Conservation (phyloP, 2,113 vertebrate genomes). For the Hypocryptadius cinnamomeus region DNA sequence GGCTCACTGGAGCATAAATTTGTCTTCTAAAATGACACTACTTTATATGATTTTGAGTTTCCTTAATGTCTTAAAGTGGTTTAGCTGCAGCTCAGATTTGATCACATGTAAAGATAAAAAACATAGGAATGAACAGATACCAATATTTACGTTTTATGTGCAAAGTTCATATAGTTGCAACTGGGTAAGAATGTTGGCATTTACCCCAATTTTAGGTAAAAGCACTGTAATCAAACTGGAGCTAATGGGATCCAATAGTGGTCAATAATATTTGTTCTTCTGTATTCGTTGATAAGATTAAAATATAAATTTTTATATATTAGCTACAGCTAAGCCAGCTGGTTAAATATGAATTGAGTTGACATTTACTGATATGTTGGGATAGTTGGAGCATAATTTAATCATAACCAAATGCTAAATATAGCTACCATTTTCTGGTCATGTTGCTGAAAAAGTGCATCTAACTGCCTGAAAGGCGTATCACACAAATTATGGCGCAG, state of each 20-base stretch:
- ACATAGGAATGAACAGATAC: not conserved
- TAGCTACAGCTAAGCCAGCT: not conserved
- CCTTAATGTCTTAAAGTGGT: not conserved
- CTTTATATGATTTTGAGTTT: not conserved
- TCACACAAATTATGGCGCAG: not conserved
- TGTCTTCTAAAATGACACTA: not conserved
- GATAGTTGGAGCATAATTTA: constrained; percentile 12
- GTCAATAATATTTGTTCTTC: not conserved
- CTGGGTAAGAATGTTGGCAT: not conserved
- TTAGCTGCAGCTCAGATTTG: not conserved
- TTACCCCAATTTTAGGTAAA: not conserved
- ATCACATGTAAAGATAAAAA: constrained; percentile 4
- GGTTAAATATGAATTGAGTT: not conserved
- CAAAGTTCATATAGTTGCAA: not conserved
- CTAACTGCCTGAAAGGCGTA: not conserved
- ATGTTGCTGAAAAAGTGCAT: not conserved
- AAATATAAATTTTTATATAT: not conserved
- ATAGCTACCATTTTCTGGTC: not conserved
- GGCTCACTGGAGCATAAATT: not conserved
- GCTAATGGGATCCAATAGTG: not conserved
- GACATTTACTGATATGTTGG: not conserved
- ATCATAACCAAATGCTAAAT: constrained; percentile 29
- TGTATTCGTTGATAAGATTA: not conserved
- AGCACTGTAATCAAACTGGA: not conserved
- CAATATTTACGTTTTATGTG: not conserved